Evolutionary conservation across 2,113 vertebrate species (phyloP).

Genomic region (Cyprinodon tularosa): DNA sequence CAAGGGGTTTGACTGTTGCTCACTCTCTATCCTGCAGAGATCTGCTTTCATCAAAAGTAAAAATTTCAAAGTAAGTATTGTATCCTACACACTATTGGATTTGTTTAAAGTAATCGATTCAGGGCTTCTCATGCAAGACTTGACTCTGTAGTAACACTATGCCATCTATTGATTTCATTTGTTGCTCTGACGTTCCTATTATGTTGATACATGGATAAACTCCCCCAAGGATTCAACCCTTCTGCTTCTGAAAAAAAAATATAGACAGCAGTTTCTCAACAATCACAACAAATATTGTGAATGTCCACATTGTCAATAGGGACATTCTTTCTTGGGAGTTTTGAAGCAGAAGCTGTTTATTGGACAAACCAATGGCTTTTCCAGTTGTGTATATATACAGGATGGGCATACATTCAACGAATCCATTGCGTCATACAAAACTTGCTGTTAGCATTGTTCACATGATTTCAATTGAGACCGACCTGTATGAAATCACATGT

Average conservation of each 20-base stretch:
- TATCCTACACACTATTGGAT: slow-evolving; percentile 30
- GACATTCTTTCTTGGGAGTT: neutral
- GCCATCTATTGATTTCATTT: slow-evolving; percentile 63
- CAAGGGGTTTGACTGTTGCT: slow-evolving; percentile 39
- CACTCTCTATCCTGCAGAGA: slow-evolving; percentile 29
- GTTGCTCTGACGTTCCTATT: slow-evolving; percentile 39
- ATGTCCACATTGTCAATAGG: slow-evolving; percentile 17
- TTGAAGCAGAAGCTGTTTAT: slow-evolving; percentile 4
- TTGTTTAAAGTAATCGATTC: slow-evolving; percentile 27
- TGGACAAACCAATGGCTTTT: slow-evolving; percentile 25
- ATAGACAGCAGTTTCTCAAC: slow-evolving; percentile 11
- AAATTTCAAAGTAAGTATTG: slow-evolving; percentile 41
- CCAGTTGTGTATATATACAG: slow-evolving; percentile 34
- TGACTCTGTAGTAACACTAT: slow-evolving; percentile 30
- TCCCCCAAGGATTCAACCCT: slow-evolving; percentile 20
- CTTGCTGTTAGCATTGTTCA: slow-evolving; percentile 42
- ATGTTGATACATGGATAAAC: slow-evolving; percentile 25
- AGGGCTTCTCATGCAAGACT: neutral
- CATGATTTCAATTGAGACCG: slow-evolving; percentile 31
- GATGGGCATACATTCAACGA: slow-evolving; percentile 20
- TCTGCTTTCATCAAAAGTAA: slow-evolving; percentile 26
- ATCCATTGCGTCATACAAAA: slow-evolving; percentile 16
- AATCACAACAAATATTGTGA: slow-evolving; percentile 32
- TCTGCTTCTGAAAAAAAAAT: neutral
- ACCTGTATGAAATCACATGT: slow-evolving; percentile 7